Percentiles rank a stretch among this genome's conserved stretches.
Conservation (phyloP, 2,797 vertebrate species). For the Coregonus suidteri region DNA sequence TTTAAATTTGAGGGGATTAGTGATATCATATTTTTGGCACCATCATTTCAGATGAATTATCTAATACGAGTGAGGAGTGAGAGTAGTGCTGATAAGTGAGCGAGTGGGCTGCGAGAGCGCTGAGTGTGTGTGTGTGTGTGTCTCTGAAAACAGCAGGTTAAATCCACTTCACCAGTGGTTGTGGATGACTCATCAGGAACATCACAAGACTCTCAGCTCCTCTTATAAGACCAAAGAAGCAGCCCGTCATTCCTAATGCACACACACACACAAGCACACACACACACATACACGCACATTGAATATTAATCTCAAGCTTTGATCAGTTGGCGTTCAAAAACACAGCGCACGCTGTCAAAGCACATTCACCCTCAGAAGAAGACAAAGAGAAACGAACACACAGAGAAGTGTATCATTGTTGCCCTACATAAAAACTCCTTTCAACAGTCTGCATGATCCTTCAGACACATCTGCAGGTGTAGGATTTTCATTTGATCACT, state of each 20-base stretch:
- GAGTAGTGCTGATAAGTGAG: constrained; percentile 41
- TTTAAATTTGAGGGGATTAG: constrained; percentile 51
- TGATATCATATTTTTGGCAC: constrained; percentile 55
- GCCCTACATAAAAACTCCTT: constrained; percentile 31
- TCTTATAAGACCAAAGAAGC: constrained; percentile 6
- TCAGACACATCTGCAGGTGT: not conserved
- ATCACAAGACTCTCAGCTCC: constrained; percentile 27
- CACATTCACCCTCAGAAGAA: constrained; percentile 17
- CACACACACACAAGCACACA: constrained; percentile 7
- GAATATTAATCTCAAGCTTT: constrained; percentile 43
- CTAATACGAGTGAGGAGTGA: constrained; percentile 31
- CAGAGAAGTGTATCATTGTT: constrained; percentile 25
- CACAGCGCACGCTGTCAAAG: constrained; percentile 6
- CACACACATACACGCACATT: constrained; percentile 10
- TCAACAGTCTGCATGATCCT: not conserved
- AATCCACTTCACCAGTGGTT: constrained; percentile 28
- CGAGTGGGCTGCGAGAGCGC: constrained; percentile 1
- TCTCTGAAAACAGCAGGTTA: constrained; percentile 27
- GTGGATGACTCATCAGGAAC: constrained; percentile 23
- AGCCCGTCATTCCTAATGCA: constrained; percentile 13
- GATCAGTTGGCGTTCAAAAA: constrained; percentile 25
- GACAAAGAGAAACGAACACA: constrained; percentile 22
- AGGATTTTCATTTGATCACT: no score
- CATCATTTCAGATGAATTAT: constrained; percentile 55
- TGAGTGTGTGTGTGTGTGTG: constrained; percentile 7